Base-by-base conservation (phyloP, 2,888 invertebrate genomes). In the Nyleta sp. region DNA sequence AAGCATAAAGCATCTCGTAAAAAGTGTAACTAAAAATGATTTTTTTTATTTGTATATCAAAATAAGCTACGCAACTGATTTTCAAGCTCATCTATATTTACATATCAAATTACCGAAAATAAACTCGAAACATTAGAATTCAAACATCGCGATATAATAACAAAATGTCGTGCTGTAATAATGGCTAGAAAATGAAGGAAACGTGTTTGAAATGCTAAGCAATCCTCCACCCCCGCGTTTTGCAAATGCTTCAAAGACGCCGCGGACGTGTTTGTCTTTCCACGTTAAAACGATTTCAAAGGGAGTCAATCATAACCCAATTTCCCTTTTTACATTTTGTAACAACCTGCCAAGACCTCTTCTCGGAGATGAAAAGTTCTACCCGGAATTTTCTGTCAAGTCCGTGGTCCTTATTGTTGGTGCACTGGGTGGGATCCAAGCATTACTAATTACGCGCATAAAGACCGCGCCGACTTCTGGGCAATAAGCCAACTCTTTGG, bases 361-460 rank as follows among this genome's bases (percentile, higher is more conserved):
- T 68, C 50, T 44, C n/a, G 13, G 50, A 70, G 59, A 59, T 50
- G 59, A 70, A 70, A 59, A 59, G 59, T 59, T 70, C 4, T 42
- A 38, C 22, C 4, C 35, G 13, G 20, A 59, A 46, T 48, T 68
- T 68, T 57, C 50, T 70, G 70, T 59, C 59, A 59, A 70, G 70
- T 55, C 53, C 28, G 46, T 38, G 13, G 55, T 44, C 40, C 44
- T 70, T 70, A 60, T 60, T 70, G 70, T 59, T 60, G 60, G 52
- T 52, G 42, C 60, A 59, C 44, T 60, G 52, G 42, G 60, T 15
- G 52, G 60, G 60, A 70, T 70, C 60, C 52, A 52, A 60, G 70
- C 52, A 70, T 70, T 60, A 52, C 59, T 70, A 70, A 70, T 60
- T 70, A 70, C 40, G 60, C 70, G 57, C 52, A 60, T 70, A 60